Conservation (phyloP, 2,797 vertebrate genomes). For the Pteronotus mesoamericanus region DNA sequence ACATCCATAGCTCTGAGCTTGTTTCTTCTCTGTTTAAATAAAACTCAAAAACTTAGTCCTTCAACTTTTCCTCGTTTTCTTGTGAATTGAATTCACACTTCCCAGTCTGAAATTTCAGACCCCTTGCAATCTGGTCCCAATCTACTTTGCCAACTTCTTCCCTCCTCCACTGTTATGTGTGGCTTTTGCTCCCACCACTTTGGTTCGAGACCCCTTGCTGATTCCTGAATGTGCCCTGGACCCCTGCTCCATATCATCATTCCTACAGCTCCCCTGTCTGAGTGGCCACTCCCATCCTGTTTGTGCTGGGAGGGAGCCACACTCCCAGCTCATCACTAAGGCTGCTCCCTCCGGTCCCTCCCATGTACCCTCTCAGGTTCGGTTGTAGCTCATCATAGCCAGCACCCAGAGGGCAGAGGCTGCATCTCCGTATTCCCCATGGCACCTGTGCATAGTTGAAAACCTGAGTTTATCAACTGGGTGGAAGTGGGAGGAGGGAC, state of each 20-base stretch:
- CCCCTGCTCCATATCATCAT: background rate
- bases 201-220: background rate
- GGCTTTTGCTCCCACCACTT: background rate
- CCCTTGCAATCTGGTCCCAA: background rate
- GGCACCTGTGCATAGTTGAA: background rate
- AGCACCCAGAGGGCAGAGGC: background rate
- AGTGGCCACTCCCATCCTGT: background rate
- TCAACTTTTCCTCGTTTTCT: background rate
- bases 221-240: background rate
- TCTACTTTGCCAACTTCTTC: background rate
- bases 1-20: background rate
- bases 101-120: background rate
- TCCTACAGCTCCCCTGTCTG: background rate
- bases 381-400: background rate
- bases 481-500: background rate
- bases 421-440: background rate
- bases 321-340: background rate
- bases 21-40: background rate
- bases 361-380: background rate
- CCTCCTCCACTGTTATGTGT: background rate
- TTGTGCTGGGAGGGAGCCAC: background rate
- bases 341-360: background rate
- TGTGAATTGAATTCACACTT: background rate
- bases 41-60: background rate
- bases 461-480: background rate